Conservation (phyloP, 2,113 vertebrate genomes). For the Empidonax alnorum region DNA sequence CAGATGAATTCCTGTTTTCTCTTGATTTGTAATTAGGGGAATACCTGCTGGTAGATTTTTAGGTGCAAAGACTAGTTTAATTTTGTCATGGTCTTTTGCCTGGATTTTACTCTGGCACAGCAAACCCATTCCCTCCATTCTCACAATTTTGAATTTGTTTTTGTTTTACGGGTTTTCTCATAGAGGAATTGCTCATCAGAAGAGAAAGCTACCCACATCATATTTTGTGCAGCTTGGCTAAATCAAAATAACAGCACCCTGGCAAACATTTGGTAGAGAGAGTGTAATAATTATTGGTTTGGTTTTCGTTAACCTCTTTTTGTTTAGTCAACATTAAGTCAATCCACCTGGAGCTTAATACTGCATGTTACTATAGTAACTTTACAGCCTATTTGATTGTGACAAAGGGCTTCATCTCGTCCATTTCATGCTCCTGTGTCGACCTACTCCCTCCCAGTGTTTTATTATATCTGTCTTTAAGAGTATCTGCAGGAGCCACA, state of each 20-base stretch:
- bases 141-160: neutral
- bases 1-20: neutral
- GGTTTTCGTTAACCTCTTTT: constrained; percentile 79
- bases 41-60: neutral
- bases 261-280: constrained; percentile 69
- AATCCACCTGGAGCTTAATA: constrained; percentile 85
- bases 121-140: neutral
- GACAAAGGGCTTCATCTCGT: constrained; percentile 88
- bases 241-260: constrained; percentile 67
- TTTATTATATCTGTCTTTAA: constrained; percentile 85
- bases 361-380: constrained; percentile 92
- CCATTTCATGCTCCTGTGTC: constrained; percentile 86
- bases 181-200: neutral
- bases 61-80: neutral
- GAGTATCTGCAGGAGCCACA: constrained; percentile 81
- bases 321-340: constrained; percentile 83
- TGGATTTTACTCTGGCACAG: constrained; percentile 10
- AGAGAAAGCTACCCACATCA: neutral
- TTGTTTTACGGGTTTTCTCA: neutral
- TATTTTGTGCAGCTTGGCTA: constrained; percentile 9
- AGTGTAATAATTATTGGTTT: constrained; percentile 76
- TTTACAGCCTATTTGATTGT: constrained; percentile 84
- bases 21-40: neutral
- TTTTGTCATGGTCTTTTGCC: neutral
- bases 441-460: constrained; percentile 82